Conservation (phyloP, 2,888 invertebrate genomes). For the Cybosia mesomella region DNA sequence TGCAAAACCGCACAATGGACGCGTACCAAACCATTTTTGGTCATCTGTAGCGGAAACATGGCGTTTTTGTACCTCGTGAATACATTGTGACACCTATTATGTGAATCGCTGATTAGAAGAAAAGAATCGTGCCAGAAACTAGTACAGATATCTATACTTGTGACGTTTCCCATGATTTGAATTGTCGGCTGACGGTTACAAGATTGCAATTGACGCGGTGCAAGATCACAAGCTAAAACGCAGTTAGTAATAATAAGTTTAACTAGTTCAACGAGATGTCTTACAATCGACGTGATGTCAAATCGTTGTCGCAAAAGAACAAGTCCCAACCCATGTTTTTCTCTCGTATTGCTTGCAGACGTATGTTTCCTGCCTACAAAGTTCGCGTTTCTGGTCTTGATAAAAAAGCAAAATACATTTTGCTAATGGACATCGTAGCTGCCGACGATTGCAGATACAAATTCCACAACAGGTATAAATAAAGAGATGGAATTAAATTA, state of each 20-base stretch:
- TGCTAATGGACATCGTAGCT: conserved; percentile 98
- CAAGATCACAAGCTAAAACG: conserved; percentile 83
- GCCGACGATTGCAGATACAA: conserved; percentile 98
- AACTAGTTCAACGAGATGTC: conserved; percentile 80
- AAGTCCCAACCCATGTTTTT: conserved; percentile 84
- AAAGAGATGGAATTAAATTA: conserved; percentile 81
- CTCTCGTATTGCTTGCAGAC: conserved; percentile 91
- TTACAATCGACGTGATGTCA: conserved; percentile 85
- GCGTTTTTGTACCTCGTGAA: conserved; percentile 69
- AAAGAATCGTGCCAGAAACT: conserved; percentile 18
- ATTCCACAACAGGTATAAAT: conserved; percentile 95
- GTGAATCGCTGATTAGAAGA: conserved; percentile 58
- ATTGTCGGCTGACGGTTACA: not conserved
- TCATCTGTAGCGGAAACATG: conserved; percentile 67
- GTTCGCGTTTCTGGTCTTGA: conserved; percentile 98
- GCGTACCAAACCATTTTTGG: conserved; percentile 71
- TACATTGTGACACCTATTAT: conserved; percentile 73
- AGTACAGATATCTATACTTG: conserved; percentile 19
- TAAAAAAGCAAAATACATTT: conserved; percentile 98
- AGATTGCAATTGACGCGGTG: conserved; percentile 70
- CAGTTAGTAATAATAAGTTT: conserved; percentile 76
- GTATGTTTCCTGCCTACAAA: conserved; percentile 99
- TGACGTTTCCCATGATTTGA: conserved; percentile 28
- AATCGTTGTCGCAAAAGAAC: conserved; percentile 83
- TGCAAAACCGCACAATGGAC: conserved; percentile 72